Evolutionary conservation across 2,113 vertebrate species (phyloP), one percentile per base, ranked within the genome.

Genomic region (Cryptomyrus ogoouensis): DNA sequence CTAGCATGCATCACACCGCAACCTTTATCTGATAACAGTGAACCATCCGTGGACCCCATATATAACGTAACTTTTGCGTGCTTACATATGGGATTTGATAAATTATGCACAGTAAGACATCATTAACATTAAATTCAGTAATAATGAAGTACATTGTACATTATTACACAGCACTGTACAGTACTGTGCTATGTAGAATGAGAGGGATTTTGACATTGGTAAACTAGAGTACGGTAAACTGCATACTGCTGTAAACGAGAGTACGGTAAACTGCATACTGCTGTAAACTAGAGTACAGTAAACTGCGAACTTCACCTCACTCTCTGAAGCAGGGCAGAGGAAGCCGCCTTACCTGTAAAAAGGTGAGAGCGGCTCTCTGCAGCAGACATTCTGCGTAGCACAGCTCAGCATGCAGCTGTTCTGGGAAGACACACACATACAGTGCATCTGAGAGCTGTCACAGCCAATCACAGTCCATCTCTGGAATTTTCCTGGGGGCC

Each of bases 361-460:
- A 97, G 5, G 96, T 96, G 91, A 97, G 96, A 91, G 96, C 96
- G 0, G 96, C 96, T 93, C 96, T 95, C 88, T 97, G 96, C 52
- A 97, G 94, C 91, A 96, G 94, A 91, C 96, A 97, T 91, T 97
- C 96, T 2, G 96, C 96, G 3, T 94, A 97, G 93, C 96, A 97
- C 89, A 93, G 95, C 49, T 97, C 96, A 50, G 96, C 96, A 7
- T 97, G 96, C 89, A 97, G 94, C 93, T 97, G 95, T 93, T 95
- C 96, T 97, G 92, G 90, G 94, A 91, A 93, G 90, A 89, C 88
- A 83, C 17, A 74, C n/a, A 93, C 80, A 91, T 58, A 80, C 46
- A 88, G 35, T 24, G 9, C 62, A 86, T 1, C 90, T 83, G 62
- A 24, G 21, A 66, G 66, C 35, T 77, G 91, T 83, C 62, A 90